phyloP scores from a whole-genome alignment of 2,113 vertebrate genomes.

The Junco hyemalis region DNA sequence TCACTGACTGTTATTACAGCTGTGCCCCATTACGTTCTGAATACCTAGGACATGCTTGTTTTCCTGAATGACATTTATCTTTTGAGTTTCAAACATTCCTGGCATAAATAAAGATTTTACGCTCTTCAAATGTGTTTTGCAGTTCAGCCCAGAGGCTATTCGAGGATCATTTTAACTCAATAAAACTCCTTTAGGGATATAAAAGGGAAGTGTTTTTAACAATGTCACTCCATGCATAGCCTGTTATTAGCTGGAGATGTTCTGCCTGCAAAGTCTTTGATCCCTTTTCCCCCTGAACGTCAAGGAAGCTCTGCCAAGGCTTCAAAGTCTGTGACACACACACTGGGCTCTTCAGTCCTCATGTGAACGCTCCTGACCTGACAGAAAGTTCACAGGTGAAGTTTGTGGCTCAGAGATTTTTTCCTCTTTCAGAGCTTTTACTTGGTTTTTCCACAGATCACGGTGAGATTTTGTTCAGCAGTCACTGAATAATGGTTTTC shows the following conservation, averaged over 20 bases:
- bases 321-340: conserved; percentile 11
- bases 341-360: background rate
- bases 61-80: conserved; percentile 80
- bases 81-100: conserved; percentile 76
- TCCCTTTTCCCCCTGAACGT: background rate
- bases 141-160: conserved; percentile 66
- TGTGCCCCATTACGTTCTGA: conserved; percentile 75
- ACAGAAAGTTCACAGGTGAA: background rate
- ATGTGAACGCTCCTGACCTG: background rate
- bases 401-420: background rate
- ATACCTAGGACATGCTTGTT: conserved; percentile 74
- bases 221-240: conserved; percentile 47
- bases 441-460: background rate
- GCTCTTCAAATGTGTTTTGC: conserved; percentile 77
- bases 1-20: conserved; percentile 78
- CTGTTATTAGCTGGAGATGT: conserved; percentile 40
- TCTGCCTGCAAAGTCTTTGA: conserved; percentile 56
- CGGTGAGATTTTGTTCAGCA: background rate
- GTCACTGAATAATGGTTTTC: background rate
- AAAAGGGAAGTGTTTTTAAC: conserved; percentile 59
- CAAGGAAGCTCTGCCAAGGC: background rate
- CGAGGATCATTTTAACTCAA: conserved; percentile 65
- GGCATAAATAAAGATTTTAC: conserved; percentile 79
- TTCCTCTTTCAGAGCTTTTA: background rate
- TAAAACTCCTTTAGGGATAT: conserved; percentile 54